Evolutionary conservation across 2,888 invertebrate genomes (phyloP).

Genomic region (Temnothorax rugatulus): DNA sequence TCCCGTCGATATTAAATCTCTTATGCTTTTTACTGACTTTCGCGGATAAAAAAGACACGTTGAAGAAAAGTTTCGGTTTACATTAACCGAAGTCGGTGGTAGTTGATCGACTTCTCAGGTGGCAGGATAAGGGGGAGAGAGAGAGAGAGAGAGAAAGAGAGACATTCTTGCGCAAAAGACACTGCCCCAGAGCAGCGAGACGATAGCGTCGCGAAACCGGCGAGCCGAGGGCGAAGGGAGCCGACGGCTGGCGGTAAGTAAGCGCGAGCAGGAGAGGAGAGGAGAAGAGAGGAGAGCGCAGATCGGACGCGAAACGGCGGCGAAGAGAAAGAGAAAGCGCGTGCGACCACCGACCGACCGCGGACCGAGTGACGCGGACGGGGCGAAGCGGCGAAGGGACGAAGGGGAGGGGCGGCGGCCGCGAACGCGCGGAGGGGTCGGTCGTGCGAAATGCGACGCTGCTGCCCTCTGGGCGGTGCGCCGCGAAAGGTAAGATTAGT

Average conservation of each 20-base stretch:
- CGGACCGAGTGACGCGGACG: too few relatives aligned
- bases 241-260: constrained; percentile 11
- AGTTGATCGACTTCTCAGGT: background rate
- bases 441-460: constrained; percentile 61
- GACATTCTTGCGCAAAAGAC: constrained; percentile 32
- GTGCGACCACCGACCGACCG: background rate
- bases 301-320: constrained; percentile 5
- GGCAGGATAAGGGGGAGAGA: background rate
- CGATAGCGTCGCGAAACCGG: constrained; percentile 45
- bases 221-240: background rate
- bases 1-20: too few relatives aligned
- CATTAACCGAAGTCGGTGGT: background rate
- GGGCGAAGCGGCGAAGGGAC: too few relatives aligned
- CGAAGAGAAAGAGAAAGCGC: constrained; percentile 54
- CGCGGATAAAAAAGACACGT: background rate
- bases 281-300: background rate
- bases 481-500: constrained; percentile 81
- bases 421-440: constrained; percentile 63
- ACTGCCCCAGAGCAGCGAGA: constrained; percentile 31
- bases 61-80: too few relatives aligned
- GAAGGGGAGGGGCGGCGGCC: background rate
- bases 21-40: too few relatives aligned
- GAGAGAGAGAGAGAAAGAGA: background rate
- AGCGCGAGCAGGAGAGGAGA: constrained; percentile 40
- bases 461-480: constrained; percentile 82